phyloP scores from a whole-genome alignment of 2,888 invertebrate genomes.

The Ochlodes sylvanus region DNA sequence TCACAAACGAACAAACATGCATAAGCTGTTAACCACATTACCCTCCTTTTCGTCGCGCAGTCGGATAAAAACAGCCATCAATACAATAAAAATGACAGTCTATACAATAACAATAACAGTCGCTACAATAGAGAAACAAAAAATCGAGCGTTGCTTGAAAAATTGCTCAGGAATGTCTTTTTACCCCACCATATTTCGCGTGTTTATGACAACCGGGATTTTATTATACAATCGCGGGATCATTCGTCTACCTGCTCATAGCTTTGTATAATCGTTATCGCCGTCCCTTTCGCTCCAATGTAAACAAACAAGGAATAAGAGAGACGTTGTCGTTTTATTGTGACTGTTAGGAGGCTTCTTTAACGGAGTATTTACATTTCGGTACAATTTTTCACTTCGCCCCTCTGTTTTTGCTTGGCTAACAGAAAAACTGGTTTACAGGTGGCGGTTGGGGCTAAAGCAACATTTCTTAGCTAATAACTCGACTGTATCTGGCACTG shows the following conservation, averaged over 20 bases:
- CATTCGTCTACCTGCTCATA: constrained; percentile 41
- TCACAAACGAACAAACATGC: too few species aligned
- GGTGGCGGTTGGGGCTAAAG: constrained; percentile 30
- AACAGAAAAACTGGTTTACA: constrained; percentile 39
- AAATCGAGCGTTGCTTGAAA: constrained; percentile 36
- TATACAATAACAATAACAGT: too few species aligned
- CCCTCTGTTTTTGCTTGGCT: constrained; percentile 43
- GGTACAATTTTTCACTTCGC: constrained; percentile 47
- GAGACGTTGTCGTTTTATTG: constrained; percentile 37
- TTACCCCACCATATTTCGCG: constrained; percentile 43
- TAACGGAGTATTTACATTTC: constrained; percentile 48
- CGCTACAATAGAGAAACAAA: constrained; percentile 10
- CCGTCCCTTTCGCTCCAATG: constrained; percentile 22
- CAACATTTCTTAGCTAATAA: constrained; percentile 35
- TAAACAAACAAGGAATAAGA: constrained; percentile 11
- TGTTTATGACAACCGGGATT: constrained; percentile 50
- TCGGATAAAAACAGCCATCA: too few species aligned
- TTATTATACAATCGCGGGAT: constrained; percentile 50
- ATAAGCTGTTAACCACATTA: too few species aligned
- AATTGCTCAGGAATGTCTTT: constrained; percentile 42
- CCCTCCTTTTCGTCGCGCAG: too few species aligned
- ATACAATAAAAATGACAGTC: too few species aligned
- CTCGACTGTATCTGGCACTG: constrained; percentile 11
- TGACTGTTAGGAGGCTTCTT: constrained; percentile 40
- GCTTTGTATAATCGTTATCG: constrained; percentile 35